Base-by-base conservation (phyloP, 2,888 invertebrate species). In the Xanthorhoe designata region DNA sequence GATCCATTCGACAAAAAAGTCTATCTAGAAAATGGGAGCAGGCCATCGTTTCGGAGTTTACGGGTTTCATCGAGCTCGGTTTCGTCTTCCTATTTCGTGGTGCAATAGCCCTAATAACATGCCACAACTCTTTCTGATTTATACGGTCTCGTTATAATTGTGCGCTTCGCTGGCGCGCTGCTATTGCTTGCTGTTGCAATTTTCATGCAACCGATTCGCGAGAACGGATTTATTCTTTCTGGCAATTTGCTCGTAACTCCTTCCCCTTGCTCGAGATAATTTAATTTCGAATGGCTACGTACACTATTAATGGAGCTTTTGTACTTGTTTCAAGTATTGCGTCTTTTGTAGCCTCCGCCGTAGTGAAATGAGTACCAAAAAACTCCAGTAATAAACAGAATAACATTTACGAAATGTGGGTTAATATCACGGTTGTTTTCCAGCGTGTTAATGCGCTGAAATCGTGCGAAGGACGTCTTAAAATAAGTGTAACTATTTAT, bases 71-170 rank as follows among this genome's bases (percentile, higher is more conserved):
- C 86, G 85, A 81, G 86, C 82, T 78, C 81, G 81, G 78, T 81
- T 82, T 83, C 87, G 81, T 89, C 90, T 88, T 89, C 85, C 85
- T 86, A 87, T 88, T 89, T 87, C 82, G 85, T 87, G 81, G 83
- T 84, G 85, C 85, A 88, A 88, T 87, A 87, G 87, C 89, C 89
- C 90, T 94, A 93, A 92, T 92, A 94, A 90, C 90, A 89, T 87
- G 91, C 92, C 92, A 91, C 93, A 91, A 91, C 89, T 92, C 93
- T 92, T 91, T 89, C 90, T 93, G 94, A 94, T 94, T 94, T 92
- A 94, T 93, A 85, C 88, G 84, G 83, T 87, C 93, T 92, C 92
- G 90, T 92, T 93, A 92, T 92, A 92, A 92, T 91, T 91, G 92
- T 87, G 85, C 92, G 92, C 91, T 89, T 84, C 87, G 90, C 84